phyloP scores from a whole-genome alignment of 1,140 invertebrate genomes.

The Orius insidiosus region DNA sequence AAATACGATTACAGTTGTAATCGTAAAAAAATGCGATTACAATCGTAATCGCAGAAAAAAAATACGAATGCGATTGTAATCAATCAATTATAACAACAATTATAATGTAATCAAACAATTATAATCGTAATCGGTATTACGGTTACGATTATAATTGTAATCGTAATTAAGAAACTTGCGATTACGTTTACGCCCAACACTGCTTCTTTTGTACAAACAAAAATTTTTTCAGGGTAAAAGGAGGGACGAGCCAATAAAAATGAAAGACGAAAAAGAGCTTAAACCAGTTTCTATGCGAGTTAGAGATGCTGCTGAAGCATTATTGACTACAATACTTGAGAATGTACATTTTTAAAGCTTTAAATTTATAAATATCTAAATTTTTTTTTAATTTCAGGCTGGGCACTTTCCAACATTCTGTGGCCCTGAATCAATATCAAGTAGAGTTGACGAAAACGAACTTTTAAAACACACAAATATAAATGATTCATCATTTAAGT shows the following conservation, averaged over 20 bases:
- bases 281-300: conserved; percentile 94
- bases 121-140: too few species aligned
- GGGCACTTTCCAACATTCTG: conserved; percentile 70
- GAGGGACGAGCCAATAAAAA: conserved; percentile 59
- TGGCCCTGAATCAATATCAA: conserved; percentile 67
- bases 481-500: conserved; percentile 11
- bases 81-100: too few species aligned
- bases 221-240: conserved; percentile 47
- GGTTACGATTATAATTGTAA: too few species aligned
- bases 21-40: too few species aligned
- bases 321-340: conserved; percentile 79
- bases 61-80: too few species aligned
- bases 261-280: conserved; percentile 89
- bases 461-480: conserved; percentile 42
- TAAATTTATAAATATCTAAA: too few species aligned
- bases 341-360: conserved; percentile 51
- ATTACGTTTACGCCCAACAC: too few species aligned
- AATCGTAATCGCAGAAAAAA: too few species aligned
- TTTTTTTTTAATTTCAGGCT: conserved; percentile 30
- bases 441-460: conserved; percentile 72
- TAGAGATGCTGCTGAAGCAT: conserved; percentile 82
- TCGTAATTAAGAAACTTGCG: too few species aligned
- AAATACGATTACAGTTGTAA: too few species aligned
- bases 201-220: too few species aligned
- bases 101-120: too few species aligned